Evolutionary conservation across 2,888 invertebrate species (phyloP), one percentile per base, ranked within the genome.

Genomic region (Epinotia bilunana): DNA sequence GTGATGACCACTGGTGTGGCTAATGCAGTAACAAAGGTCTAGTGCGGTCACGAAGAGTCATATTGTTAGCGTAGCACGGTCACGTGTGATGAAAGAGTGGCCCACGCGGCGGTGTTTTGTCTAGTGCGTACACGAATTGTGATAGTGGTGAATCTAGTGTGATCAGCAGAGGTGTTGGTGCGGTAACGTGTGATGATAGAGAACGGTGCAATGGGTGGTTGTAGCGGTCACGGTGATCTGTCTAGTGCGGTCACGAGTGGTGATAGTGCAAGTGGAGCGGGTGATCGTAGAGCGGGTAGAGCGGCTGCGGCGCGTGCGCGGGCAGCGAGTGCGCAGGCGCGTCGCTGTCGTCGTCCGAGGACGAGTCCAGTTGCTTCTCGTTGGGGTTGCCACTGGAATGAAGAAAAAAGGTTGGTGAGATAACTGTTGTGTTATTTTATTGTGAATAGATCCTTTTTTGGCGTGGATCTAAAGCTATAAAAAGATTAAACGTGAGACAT

Each of bases 291-390:
- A 92, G 86, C 0, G 93, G 89, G 84, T 92, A 93, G 1, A 93
- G 86, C 0, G 91, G 91, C 65, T 86, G 87, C 3, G 91, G 88
- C 2, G 90, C 85, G 71, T 88, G 88, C 18, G 90, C 76, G 0
- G 85, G 79, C 4, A 83, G 80, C 0, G 80, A 77, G 79, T 83
- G 87, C 0, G 85, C 74, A 49, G 57, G 71, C 78, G 91, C 91
- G 79, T 93, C 93, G 83, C 91, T 91, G 86, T 93, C 93, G 61
- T 91, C 91, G 76, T 94, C 93, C 0, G 92, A 89, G 0, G 93
- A 93, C 0, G 94, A 94, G 80, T 94, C 94, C 3, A 93, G 84
- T 68, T 92, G 92, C 82, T 94, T 93, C 83, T 93, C 93, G 16
- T 92, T 92, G 0, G 85, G 78, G 20, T 86, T 89, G 64, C 91